Base-by-base conservation (phyloP, 2,888 invertebrate genomes). In the Cephus spinipes region DNA sequence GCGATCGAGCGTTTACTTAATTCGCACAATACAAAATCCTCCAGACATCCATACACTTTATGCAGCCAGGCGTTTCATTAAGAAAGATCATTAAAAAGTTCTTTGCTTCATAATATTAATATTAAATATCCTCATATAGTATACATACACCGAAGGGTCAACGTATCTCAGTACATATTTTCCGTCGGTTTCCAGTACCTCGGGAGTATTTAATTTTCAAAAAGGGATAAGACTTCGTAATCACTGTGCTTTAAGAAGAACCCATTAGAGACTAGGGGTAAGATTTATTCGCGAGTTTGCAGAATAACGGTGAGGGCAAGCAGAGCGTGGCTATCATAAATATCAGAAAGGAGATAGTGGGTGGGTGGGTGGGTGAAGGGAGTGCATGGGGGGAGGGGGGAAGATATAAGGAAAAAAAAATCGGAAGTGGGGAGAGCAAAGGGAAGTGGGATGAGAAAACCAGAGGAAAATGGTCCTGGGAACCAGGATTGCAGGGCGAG, bases 281-380 rank as follows among this genome's bases (percentile, higher is more conserved):
- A 71, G 71, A 71, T 71, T 71, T 71, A 71, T 71, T 71, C 33
- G 30, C 11, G 23, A 55, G 9, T 55, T 55, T 23, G 23, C 55
- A 23, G 55, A 55, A 55, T 55, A 55, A 55, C 23, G 55, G 23
- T 9, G 55, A 55, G 23, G 55, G 23, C 55, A 23, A 55, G 55
- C 55, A 23, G 71, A 71, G 31, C 71, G 30, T 33, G 30, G 33
- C 30, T 71, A 71, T 71, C 71, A 33, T 74, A 74, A 74, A 74
- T 74, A 74, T 74, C 33, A 71, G 23, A 31, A 11, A 31, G 71
- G 2, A 30, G 32, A 55, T 55, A 55, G 55, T 9, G 40, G 23
- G 23, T 55, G 4, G 15, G 40, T 9, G 40, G 40, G 23, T 55
- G 1, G 40, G 40, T 6, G 40, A 69, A 12, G 69, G 69, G 12